Evolutionary conservation across 2,888 invertebrate genomes (phyloP).

Genomic region (Acleris holmiana): DNA sequence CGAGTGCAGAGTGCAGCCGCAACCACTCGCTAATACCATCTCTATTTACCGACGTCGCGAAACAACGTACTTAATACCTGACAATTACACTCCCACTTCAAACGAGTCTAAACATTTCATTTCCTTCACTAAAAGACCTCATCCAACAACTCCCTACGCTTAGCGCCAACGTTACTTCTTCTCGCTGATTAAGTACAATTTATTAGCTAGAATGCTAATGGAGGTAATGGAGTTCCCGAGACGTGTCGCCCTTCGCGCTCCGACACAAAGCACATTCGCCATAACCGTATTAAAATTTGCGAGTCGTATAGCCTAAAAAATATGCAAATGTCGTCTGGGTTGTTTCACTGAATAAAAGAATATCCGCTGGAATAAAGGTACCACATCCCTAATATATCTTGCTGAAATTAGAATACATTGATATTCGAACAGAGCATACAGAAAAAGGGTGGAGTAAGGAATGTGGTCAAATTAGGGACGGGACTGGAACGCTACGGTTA

Average conservation of each 20-base stretch:
- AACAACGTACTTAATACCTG: not conserved
- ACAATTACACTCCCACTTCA: not conserved
- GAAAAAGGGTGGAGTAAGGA: slow-evolving; percentile 34
- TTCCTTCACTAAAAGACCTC: no score
- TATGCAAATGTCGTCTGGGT: slow-evolving; percentile 38
- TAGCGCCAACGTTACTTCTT: no score
- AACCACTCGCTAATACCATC: not conserved
- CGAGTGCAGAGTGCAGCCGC: not conserved
- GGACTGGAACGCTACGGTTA: slow-evolving; percentile 17
- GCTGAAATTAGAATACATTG: slow-evolving; percentile 35
- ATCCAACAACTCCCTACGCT: not conserved
- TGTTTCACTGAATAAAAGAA: slow-evolving; percentile 37
- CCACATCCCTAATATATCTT: slow-evolving; percentile 29
- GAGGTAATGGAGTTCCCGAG: slow-evolving; percentile 7
- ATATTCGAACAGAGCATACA: slow-evolving; percentile 34
- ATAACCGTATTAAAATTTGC: slow-evolving; percentile 35
- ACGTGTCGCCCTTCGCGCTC: not conserved
- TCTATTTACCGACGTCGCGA: not conserved
- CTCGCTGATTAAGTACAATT: slow-evolving; percentile 11
- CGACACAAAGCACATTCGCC: slow-evolving; percentile 11
- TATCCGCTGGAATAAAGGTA: slow-evolving; percentile 31
- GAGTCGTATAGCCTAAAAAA: slow-evolving; percentile 31
- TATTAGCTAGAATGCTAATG: slow-evolving; percentile 15
- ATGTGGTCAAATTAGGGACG: slow-evolving; percentile 33
- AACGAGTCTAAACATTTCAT: not conserved